These are phyloP conservation scores for Gnatocerus cornutus DNA, from an alignment of 2,888 invertebrate genomes.

Conservation along the genomic window DNA sequence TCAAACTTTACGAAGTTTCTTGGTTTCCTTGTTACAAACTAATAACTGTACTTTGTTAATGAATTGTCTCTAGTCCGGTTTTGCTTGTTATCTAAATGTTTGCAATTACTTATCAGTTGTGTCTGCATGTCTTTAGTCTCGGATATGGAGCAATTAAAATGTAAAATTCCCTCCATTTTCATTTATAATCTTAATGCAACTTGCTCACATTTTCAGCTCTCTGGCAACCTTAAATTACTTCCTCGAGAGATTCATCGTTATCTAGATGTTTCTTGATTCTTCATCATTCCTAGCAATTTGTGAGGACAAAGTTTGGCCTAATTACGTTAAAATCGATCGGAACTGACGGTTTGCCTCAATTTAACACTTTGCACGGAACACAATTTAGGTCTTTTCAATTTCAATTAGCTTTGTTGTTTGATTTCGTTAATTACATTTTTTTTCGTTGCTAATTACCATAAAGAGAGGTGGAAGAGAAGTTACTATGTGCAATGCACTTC, in stretches of 20 bases:
- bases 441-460: neutral
- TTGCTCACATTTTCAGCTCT: neutral
- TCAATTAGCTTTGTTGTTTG: too few relatives aligned
- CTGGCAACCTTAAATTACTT: constrained; percentile 10
- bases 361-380: constrained; percentile 3
- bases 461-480: too few relatives aligned
- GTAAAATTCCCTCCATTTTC: neutral
- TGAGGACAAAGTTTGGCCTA: constrained; percentile 17
- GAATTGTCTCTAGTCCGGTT: too few relatives aligned
- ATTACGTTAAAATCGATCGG: constrained; percentile 26
- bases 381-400: neutral
- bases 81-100: too few relatives aligned
- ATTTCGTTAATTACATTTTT: neutral
- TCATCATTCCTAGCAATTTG: constrained; percentile 19
- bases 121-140: neutral
- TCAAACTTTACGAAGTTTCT: neutral
- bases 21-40: too few relatives aligned
- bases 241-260: neutral
- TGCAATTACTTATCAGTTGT: neutral
- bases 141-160: constrained; percentile 8
- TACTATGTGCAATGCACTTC: too few relatives aligned
- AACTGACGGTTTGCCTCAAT: constrained; percentile 12
- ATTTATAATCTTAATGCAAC: neutral
- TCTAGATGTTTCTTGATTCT: constrained; percentile 17
- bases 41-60: too few relatives aligned